phyloP scores from a whole-genome alignment of 2,888 invertebrate genomes.

The Acronicta psi region DNA sequence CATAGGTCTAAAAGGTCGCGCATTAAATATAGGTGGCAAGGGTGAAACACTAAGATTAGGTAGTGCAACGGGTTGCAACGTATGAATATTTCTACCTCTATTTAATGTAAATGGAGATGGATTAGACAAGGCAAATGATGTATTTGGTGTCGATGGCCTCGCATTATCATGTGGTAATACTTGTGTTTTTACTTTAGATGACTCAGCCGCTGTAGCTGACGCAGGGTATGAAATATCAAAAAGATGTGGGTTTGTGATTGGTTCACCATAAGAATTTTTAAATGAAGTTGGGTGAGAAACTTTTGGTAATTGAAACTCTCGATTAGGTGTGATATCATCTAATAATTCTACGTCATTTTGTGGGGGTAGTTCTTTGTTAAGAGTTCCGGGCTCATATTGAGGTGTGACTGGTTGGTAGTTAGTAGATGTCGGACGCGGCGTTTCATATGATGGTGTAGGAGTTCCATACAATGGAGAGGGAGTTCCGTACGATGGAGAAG shows the following conservation, averaged over 20 bases:
- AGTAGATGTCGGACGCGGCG: conserved; percentile 62
- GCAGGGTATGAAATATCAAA: conserved; percentile 76
- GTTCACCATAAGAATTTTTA: conserved; percentile 84
- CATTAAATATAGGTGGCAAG: conserved; percentile 90
- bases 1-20: conserved; percentile 87
- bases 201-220: conserved; percentile 81
- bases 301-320: conserved; percentile 76
- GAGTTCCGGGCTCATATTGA: conserved; percentile 63
- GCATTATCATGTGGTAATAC: conserved; percentile 69
- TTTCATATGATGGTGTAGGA: conserved; percentile 60
- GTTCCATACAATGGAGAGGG: conserved; percentile 61
- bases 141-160: conserved; percentile 66
- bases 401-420: conserved; percentile 66
- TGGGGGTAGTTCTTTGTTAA: conserved; percentile 70
- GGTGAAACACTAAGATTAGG: conserved; percentile 91
- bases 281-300: conserved; percentile 76
- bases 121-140: conserved; percentile 78
- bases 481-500: conserved; percentile 59
- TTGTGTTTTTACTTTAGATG: conserved; percentile 80
- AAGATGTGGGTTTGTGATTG: conserved; percentile 73
- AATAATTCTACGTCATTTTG: conserved; percentile 69
- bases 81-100: conserved; percentile 84
- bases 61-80: conserved; percentile 89
- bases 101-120: conserved; percentile 83
- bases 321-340: conserved; percentile 63